Evolutionary conservation across 1,140 invertebrate genomes (phyloP).

Genomic region (Nilaparvata lugens): DNA sequence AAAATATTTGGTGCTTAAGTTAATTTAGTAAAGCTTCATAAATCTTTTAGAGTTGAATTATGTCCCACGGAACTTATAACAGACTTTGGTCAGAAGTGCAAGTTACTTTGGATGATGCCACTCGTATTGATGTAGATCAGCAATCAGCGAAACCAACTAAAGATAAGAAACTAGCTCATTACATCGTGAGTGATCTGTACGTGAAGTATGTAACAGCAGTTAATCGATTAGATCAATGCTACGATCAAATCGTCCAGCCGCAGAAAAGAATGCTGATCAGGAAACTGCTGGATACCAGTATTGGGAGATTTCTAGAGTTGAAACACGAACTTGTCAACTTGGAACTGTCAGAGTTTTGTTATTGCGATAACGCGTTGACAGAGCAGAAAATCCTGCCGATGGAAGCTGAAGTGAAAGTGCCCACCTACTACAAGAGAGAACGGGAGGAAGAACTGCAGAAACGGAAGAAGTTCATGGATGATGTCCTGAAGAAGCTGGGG

Average conservation of each 20-base stretch:
- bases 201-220: conserved; percentile 70
- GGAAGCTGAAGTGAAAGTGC: conserved; percentile 40
- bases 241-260: conserved; percentile 86
- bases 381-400: conserved; percentile 44
- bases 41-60: conserved; percentile 32
- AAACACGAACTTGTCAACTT: conserved; percentile 80
- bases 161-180: conserved; percentile 48
- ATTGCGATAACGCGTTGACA: conserved; percentile 67
- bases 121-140: conserved; percentile 50
- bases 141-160: conserved; percentile 49
- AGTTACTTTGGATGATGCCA: conserved; percentile 48
- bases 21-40: too few species aligned
- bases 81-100: conserved; percentile 54
- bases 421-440: conserved; percentile 58
- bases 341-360: conserved; percentile 75
- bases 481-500: conserved; percentile 55
- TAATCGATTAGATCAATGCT: conserved; percentile 65
- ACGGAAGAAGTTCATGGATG: conserved; percentile 50
- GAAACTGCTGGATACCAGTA: conserved; percentile 64
- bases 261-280: conserved; percentile 78
- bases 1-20: too few species aligned
- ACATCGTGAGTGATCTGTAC: conserved; percentile 51
- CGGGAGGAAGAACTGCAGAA: conserved; percentile 48
- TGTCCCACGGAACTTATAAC: conserved; percentile 66
- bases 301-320: conserved; percentile 65